phyloP scores from a whole-genome alignment of 2,113 vertebrate genomes.

The Rissa tridactyla region DNA sequence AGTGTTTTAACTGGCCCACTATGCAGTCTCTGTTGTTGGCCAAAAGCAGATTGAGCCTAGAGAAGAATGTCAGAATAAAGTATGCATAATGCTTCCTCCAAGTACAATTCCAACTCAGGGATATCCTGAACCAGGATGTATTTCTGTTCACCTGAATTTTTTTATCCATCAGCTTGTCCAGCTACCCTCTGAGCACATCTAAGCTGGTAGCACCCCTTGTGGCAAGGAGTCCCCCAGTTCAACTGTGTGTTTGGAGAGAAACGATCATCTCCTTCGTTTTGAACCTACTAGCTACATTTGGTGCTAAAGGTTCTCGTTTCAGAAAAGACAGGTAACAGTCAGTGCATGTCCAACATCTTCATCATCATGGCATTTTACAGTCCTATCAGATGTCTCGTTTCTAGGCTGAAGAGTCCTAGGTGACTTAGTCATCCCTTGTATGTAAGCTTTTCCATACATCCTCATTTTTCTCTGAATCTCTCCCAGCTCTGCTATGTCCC shows the following conservation, averaged over 20 bases:
- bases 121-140: not conserved
- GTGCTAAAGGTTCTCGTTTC: not conserved
- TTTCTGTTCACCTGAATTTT: not conserved
- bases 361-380: not conserved
- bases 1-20: not conserved
- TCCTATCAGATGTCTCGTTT: not conserved
- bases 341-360: not conserved
- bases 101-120: not conserved
- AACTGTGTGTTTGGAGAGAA: not conserved
- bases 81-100: not conserved
- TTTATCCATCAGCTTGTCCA: not conserved
- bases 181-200: accelerated
- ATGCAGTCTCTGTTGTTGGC: not conserved
- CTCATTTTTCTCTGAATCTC: not conserved
- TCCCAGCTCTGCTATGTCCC: not conserved
- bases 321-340: not conserved
- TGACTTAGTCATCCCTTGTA: not conserved
- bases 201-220: not conserved
- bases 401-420: not conserved
- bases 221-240: not conserved
- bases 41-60: not conserved
- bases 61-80: not conserved
- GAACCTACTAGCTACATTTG: not conserved
- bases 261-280: not conserved
- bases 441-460: not conserved